Evolutionary conservation across 2,113 vertebrate genomes (phyloP).

Genomic region (Cottus gobio): DNA sequence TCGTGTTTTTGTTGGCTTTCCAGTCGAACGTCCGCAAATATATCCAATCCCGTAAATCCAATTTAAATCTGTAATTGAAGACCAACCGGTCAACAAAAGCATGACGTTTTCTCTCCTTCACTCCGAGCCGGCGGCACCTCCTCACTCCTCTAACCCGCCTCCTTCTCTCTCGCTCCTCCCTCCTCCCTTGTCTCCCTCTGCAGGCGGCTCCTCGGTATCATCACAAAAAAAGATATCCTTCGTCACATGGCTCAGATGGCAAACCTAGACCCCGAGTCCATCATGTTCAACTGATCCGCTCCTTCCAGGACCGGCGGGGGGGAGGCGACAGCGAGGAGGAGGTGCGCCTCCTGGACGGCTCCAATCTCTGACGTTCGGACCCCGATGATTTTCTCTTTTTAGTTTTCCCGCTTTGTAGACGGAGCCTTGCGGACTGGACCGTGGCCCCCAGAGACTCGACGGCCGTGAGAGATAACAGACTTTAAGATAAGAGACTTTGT

Average conservation of each 20-base stretch:
- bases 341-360: slow-evolving; percentile 91
- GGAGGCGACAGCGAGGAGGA: slow-evolving; percentile 87
- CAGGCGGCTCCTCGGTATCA: slow-evolving; percentile 99
- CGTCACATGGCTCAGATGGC: slow-evolving; percentile 99
- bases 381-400: not conserved
- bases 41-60: not conserved
- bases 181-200: slow-evolving; percentile 64
- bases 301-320: slow-evolving; percentile 84
- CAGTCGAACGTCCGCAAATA: not conserved
- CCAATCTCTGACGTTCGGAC: slow-evolving; percentile 86
- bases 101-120: slow-evolving; percentile 24
- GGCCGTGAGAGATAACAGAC: slow-evolving; percentile 23
- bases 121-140: not conserved
- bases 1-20: slow-evolving; percentile 70
- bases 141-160: not conserved
- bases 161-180: slow-evolving; percentile 14
- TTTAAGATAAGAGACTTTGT: slow-evolving; percentile 33
- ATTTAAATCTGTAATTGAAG: not conserved
- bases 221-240: slow-evolving; percentile 99
- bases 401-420: slow-evolving; percentile 30
- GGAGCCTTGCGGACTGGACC: slow-evolving; percentile 41
- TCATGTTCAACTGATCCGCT: slow-evolving; percentile 98
- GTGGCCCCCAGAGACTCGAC: slow-evolving; percentile 43
- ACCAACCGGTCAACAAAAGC: slow-evolving; percentile 68
- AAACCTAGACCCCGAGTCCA: slow-evolving; percentile 97